Base-by-base conservation (phyloP, 2,888 invertebrate species). In the Harmothoe impar region DNA sequence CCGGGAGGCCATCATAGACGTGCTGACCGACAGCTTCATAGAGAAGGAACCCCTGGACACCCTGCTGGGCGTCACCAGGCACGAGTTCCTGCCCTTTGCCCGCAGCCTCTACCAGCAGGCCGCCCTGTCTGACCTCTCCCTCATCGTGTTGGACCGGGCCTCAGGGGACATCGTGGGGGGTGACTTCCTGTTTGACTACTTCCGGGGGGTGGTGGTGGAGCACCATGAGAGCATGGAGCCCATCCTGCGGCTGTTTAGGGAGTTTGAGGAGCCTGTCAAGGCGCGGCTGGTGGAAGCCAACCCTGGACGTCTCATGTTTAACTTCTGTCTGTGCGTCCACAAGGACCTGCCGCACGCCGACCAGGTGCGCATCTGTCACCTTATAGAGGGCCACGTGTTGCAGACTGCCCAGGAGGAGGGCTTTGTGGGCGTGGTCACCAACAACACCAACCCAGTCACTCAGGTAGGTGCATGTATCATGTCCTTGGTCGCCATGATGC, bases 271-370 rank as follows among this genome's bases (percentile, higher is more conserved):
- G 25, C 91, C 91, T 10, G 91, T 91, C n/a, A 90, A 90, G 43
- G 52, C 72, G 20, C 20, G 54, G 17, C 90, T 91, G 25, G 35
- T 25, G 31, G n/a, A 25, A 17, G 29, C 35, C 12, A 43, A 81
- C 29, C 81, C 54, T 5, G 90, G 78, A 0, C 29, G 33, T 12
- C 84, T 91, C 1, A 25, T 91, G 62, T 91, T 89, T 54, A 91
- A 91, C 78, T 91, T 84, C 62, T 91, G 91, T 81, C 89, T 91
- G n/a, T 91, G 91, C 84, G 91, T 91, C n/a, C 90, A 91, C 81
- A 91, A 91, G 68, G 91, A 91, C 62, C 85, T 91, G 33, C 91
- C 91, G 17, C 91, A 90, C 56, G 90, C 89, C 33, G 91, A 91
- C 25, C 91, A 91, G 89, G 91, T 91, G 23, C 29, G 89, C 68